A percentile compares a stretch with the other conserved stretches of the same genome.
Conservation (phyloP, 2,797 vertebrate species). For the Lepilemur ruficaudatus region DNA sequence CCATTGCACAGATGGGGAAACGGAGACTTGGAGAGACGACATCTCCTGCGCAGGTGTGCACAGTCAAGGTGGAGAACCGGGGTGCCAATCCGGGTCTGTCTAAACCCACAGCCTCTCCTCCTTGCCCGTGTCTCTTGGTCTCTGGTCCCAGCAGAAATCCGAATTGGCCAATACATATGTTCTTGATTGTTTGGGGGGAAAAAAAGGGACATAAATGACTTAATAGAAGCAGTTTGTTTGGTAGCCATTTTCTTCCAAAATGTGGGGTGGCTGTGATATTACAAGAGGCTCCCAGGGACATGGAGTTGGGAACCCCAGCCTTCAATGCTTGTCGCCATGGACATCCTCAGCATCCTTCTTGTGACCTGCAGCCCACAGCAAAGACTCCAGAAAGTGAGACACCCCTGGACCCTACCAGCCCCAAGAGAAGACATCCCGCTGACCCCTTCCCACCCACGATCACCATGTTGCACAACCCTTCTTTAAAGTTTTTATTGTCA, state of each 20-base stretch:
- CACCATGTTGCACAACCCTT: background rate
- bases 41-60: background rate
- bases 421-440: accelerated
- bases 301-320: background rate
- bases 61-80: background rate
- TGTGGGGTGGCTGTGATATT: background rate
- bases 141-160: background rate
- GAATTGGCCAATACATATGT: background rate
- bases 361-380: background rate
- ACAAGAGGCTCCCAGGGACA: background rate
- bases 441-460: background rate
- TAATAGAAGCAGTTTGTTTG: background rate
- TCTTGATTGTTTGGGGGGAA: background rate
- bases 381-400: background rate
- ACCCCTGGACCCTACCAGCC: background rate
- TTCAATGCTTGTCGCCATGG: accelerated
- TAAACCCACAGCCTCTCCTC: background rate
- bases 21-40: background rate
- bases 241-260: background rate
- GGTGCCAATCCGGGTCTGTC: accelerated
- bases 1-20: background rate
- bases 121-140: accelerated
- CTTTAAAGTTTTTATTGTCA: background rate
- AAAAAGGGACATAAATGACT: background rate
- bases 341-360: background rate